Evolutionary conservation across 2,888 invertebrate species (phyloP), one percentile per base, ranked within the genome.

Genomic region (Carterocephalus palaemon): DNA sequence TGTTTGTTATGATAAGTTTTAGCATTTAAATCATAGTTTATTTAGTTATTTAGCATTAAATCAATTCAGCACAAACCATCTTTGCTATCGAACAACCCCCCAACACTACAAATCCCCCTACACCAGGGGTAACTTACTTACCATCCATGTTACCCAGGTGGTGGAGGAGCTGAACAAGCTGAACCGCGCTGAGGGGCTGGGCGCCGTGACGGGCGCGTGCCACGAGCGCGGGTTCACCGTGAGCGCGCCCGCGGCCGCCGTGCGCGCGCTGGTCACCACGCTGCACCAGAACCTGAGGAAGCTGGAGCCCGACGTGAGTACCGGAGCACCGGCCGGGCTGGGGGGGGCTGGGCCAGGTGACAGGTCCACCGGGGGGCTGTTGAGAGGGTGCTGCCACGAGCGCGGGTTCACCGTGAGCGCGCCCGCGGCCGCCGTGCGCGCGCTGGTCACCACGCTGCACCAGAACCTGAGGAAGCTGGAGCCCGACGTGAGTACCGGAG

Each of bases 391-490:
- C n/a, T 59, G 68, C 41, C 76, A 83, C 56, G 70, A 72, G 62
- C 69, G 85, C 1, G 98, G 98, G 0, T 97, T 98, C 78, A 96
- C 97, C 54, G 93, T 98, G 29, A 92, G 91, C 3, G 95, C 93
- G 16, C 88, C 92, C 29, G 93, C 94, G 46, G 96, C 97, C 0
- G 93, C 94, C 34, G 97, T 98, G 0, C 89, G 96, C 13, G 93
- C 98, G 31, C 89, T 99, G 32, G 93, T 99, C 56, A 95, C 99
- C 10, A 99, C 99, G 0, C 89, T 98, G 52, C 96, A 96, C 49
- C 96, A 95, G 69, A 98, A 99, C 78, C 88, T 98, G 51, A 90
- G 96, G 45, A 98, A 98, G 70, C 78, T 99, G 39, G 98, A 99
- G 69, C 92, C 97, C 0, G 97, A 96, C 71, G 89, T 89, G 52